phyloP scores from a whole-genome alignment of 2,888 invertebrate genomes.

The Ichneumoninae sp. region DNA sequence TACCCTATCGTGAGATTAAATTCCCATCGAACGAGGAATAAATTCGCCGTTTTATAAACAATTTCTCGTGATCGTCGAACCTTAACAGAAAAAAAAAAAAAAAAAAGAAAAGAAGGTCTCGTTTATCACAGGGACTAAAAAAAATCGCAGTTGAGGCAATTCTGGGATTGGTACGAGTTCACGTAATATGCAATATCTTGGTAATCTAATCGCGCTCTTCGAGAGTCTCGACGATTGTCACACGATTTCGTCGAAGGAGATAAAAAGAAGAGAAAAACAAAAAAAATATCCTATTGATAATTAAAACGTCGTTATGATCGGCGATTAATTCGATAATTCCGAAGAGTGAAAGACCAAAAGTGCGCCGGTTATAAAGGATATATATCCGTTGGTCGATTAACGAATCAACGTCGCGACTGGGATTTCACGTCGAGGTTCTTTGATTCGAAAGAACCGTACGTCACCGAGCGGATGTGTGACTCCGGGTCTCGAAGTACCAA shows the following conservation, averaged over 20 bases:
- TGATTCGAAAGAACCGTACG: not conserved
- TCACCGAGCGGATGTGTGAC: conserved; percentile 43
- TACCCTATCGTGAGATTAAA: conserved; percentile 27
- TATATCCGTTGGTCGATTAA: not conserved
- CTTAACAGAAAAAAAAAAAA: conserved; percentile 15
- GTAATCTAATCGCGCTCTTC: not conserved
- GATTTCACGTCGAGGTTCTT: conserved; percentile 7
- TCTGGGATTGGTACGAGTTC: conserved; percentile 27
- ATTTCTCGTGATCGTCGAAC: conserved; percentile 33
- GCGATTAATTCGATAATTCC: not conserved
- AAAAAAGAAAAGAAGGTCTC: not conserved
- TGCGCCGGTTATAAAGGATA: not conserved
- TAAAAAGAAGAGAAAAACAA: no score
- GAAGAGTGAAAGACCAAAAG: conserved; percentile 16
- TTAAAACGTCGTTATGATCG: not conserved
- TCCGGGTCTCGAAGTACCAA: not conserved
- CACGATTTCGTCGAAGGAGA: conserved; percentile 13
- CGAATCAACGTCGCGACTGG: not conserved
- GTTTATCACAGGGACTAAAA: conserved; percentile 9
- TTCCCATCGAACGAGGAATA: not conserved
- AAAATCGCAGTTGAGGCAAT: not conserved
- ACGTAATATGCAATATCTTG: conserved; percentile 2
- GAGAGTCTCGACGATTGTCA: conserved; percentile 32
- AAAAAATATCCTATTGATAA: not conserved
- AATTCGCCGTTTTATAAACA: conserved; percentile 7